Evolutionary conservation across 2,797 vertebrate genomes (phyloP).

Genomic region (Periophthalmus magnuspinnatus): DNA sequence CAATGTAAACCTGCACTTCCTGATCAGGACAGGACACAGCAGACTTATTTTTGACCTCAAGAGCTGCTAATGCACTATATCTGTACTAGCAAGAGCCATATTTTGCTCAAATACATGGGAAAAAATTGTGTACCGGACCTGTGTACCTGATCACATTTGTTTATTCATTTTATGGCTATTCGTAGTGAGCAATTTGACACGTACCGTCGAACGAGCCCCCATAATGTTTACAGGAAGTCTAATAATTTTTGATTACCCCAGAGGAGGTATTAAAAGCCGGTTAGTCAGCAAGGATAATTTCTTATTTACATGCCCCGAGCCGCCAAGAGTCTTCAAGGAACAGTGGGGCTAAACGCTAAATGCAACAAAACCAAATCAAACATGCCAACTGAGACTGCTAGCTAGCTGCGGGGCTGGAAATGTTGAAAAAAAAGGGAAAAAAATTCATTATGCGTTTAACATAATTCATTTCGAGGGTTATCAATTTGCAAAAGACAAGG

Average conservation of each 20-base stretch:
- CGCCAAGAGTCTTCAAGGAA: constrained; percentile 76
- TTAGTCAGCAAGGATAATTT: constrained; percentile 87
- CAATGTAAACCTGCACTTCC: too few relatives aligned
- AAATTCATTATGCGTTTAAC: constrained; percentile 82
- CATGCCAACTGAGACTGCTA: constrained; percentile 77
- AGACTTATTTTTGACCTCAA: too few relatives aligned
- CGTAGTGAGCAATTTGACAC: constrained; percentile 74
- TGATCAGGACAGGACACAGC: too few relatives aligned
- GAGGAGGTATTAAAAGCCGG: constrained; percentile 81
- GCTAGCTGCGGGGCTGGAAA: constrained; percentile 74
- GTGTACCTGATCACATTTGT: constrained; percentile 73
- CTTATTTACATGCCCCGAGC: constrained; percentile 84
- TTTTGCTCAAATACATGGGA: too few relatives aligned
- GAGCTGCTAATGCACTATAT: too few relatives aligned
- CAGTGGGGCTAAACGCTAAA: constrained; percentile 74
- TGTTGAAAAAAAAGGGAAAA: constrained; percentile 55
- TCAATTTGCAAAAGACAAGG: constrained; percentile 81
- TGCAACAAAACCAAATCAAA: constrained; percentile 83
- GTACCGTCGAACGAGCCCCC: constrained; percentile 74
- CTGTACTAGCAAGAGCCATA: too few relatives aligned
- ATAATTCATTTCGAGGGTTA: constrained; percentile 85
- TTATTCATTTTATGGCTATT: constrained; percentile 70
- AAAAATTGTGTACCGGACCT: too few relatives aligned
- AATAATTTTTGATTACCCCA: constrained; percentile 86
- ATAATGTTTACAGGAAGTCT: constrained; percentile 79